Percentiles rank a stretch among this genome's conserved stretches.
These are phyloP conservation scores for Oopsacas minuta DNA, from an alignment of 37 sponge, comb jelly and placozoan species.

Conservation along the genomic window DNA sequence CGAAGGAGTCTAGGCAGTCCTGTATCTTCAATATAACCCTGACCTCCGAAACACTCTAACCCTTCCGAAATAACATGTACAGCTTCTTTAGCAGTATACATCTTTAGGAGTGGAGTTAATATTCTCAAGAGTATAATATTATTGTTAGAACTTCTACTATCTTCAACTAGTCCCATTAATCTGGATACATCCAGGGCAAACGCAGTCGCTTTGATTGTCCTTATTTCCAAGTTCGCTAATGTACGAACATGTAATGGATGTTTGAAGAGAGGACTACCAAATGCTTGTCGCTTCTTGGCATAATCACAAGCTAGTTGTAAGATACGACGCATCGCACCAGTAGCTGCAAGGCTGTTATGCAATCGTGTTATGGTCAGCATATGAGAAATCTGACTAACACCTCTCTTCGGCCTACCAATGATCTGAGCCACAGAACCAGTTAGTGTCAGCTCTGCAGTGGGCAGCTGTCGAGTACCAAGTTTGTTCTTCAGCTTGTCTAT, in stretches of 20 bases:
- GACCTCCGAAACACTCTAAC: conserved; percentile 89
- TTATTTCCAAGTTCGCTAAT: conserved; percentile 66
- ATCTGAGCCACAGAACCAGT: conserved; percentile 49
- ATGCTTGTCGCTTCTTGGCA: conserved; percentile 43
- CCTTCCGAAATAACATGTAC: conserved; percentile 61
- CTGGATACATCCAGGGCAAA: conserved; percentile 38
- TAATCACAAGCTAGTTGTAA: conserved; percentile 61
- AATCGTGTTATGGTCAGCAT: conserved; percentile 82
- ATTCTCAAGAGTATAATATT: conserved; percentile 43
- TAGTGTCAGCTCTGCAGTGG: conserved; percentile 83
- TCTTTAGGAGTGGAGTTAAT: conserved; percentile 60
- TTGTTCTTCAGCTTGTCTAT: conserved; percentile 69
- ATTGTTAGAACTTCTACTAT: conserved; percentile 20
- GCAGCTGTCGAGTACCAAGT: conserved; percentile 88
- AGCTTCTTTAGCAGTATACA: conserved; percentile 88
- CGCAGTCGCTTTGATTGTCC: not conserved
- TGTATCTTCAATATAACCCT: conserved; percentile 93
- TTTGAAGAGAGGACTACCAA: conserved; percentile 44
- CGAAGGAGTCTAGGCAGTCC: conserved; percentile 70
- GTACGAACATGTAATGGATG: conserved; percentile 71
- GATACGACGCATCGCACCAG: conserved; percentile 54
- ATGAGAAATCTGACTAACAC: conserved; percentile 48
- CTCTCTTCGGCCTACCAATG: conserved; percentile 45
- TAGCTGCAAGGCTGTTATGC: conserved; percentile 67
- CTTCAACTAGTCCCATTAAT: conserved; percentile 50